phyloP scores from a whole-genome alignment of 2,113 vertebrate species.

The Probosciger aterrimus region DNA sequence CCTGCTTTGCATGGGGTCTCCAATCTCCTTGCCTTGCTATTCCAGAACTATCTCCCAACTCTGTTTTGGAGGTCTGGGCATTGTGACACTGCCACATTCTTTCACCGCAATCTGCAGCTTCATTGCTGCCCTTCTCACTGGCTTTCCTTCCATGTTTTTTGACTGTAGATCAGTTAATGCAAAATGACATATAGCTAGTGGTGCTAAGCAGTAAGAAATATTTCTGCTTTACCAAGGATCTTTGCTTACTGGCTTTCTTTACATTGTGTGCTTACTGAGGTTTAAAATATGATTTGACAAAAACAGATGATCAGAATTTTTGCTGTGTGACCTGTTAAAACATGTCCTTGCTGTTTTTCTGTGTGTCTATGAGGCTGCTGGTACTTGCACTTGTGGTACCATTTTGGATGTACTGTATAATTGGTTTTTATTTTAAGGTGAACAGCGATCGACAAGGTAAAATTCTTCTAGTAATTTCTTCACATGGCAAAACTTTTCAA shows the following conservation, averaged over 20 bases:
- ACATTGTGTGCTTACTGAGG: neutral
- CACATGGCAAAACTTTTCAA: neutral
- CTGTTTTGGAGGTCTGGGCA: rapidly evolving
- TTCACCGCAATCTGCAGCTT: neutral
- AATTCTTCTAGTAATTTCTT: neutral
- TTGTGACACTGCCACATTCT: neutral
- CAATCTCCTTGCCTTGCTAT: rapidly evolving
- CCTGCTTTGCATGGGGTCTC: neutral
- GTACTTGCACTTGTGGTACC: neutral
- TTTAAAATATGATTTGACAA: neutral
- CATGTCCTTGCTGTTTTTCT: neutral
- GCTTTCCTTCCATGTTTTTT: neutral
- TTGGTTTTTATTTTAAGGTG: neutral
- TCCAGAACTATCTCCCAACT: neutral
- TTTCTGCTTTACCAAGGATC: neutral
- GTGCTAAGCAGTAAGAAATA: neutral
- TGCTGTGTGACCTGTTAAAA: neutral
- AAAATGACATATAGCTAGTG: neutral
- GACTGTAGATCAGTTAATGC: neutral
- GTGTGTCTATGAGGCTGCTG: neutral
- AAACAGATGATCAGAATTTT: neutral
- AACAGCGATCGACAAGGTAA: neutral
- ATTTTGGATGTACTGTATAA: neutral
- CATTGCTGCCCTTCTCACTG: neutral
- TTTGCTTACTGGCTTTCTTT: neutral